A percentile compares a stretch with the other conserved stretches of the same genome.
These are phyloP conservation scores for Leptestheria dahalacensis DNA, from an alignment of 1,140 invertebrate species.

Conservation along the genomic window DNA sequence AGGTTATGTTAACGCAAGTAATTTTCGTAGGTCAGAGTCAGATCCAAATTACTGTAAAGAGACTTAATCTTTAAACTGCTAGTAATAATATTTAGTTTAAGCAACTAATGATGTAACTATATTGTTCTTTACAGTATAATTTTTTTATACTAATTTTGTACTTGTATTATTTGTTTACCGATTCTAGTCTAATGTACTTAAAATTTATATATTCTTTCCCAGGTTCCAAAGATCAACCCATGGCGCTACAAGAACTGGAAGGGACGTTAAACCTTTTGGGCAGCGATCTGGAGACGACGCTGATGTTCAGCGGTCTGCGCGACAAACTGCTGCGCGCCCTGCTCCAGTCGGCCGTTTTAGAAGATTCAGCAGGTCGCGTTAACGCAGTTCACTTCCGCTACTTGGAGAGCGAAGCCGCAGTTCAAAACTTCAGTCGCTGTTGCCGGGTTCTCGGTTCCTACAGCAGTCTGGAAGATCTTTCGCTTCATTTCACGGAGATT, in stretches of 20 bases:
- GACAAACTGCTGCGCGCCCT: not conserved
- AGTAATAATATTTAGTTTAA: no score
- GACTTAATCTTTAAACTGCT: no score
- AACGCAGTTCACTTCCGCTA: not conserved
- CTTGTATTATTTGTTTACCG: not conserved
- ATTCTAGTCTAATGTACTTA: not conserved
- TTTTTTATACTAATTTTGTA: not conserved
- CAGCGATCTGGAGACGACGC: not conserved
- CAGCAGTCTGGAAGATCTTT: not conserved
- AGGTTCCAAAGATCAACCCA: not conserved
- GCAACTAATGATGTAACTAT: no score
- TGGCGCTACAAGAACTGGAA: constrained; percentile 6
- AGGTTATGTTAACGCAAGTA: no score
- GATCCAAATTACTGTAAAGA: no score
- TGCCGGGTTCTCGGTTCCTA: not conserved
- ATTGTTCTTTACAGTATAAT: no score
- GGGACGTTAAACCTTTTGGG: not conserved
- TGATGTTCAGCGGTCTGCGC: constrained; percentile 4
- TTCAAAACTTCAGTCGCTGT: not conserved
- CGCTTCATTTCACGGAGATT: not conserved
- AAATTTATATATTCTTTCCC: not conserved
- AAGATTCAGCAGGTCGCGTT: not conserved
- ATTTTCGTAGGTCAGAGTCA: no score
- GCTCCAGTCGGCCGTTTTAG: not conserved
- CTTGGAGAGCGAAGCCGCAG: not conserved